Evolutionary conservation across 2,113 vertebrate species (phyloP), one percentile per base, ranked within the genome.

Genomic region (Vimba vimba): DNA sequence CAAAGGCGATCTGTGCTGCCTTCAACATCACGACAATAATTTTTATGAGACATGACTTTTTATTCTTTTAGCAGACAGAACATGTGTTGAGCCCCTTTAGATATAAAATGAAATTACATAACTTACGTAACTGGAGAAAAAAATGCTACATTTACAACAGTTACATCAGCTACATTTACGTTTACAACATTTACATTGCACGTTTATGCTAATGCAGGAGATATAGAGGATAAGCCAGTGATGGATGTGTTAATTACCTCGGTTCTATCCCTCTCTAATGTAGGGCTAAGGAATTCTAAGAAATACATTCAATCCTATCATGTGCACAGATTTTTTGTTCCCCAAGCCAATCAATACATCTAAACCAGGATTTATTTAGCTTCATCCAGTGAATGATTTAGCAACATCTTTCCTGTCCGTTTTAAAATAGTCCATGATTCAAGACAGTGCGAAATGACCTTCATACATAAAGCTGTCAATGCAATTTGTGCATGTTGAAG

Each of bases 311-410:
- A 64, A 69, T 74, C 86, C 68, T 82, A 88, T 85, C 86, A 85
- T 76, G 73, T 75, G 86, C 76, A 89, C 85, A 66, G 68, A 86
- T 90, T 91, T 92, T 50, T 57, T 89, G 85, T 90, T 91, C 83
- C 85, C 47, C 60, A 79, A 47, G 68, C 69, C 89, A 79, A 85
- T 89, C 80, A 57, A 85, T 87, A 90, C 50, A 91, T 87, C 88
- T 90, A 74, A 85, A 91, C 89, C 90, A 88, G 47, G 86, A 77
- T 90, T 92, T 89, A 87, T 86, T 89, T 84, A 86, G 85, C 71
- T 78, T 8, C 19, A 89, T 86, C 88, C 82, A 88, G 86, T 91
- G 82, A 83, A 86, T 86, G 82, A 81, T 69, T 57, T 21, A 27
- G 33, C 84, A 57, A 69, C 10, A 87, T 88, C 66, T 81, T 74